A percentile compares a stretch with the other conserved stretches of the same genome.
Evolutionary conservation across 2,797 vertebrate genomes (phyloP).

Genomic region (Siniperca undulata): DNA sequence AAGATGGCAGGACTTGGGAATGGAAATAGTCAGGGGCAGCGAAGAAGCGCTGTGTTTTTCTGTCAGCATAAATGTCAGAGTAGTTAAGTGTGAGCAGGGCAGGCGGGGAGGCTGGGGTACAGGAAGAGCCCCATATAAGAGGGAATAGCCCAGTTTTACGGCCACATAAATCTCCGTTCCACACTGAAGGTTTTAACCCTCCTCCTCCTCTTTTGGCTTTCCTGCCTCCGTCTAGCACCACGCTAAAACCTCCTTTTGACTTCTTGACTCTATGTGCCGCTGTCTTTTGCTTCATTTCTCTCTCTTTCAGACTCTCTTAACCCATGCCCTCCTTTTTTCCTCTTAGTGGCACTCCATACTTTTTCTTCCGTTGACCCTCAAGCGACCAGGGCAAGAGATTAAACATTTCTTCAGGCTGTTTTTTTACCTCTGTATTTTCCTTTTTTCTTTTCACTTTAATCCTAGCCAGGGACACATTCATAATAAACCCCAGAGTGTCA

Average conservation of each 20-base stretch:
- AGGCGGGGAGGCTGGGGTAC: slow-evolving; percentile 51
- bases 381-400: slow-evolving; percentile 9
- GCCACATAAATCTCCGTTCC: slow-evolving; percentile 79
- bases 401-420: slow-evolving; percentile 10
- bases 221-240: slow-evolving; percentile 36
- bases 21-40: slow-evolving; percentile 47
- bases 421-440: background rate
- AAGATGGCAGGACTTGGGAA: slow-evolving; percentile 34
- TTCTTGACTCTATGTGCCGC: slow-evolving; percentile 38
- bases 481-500: background rate
- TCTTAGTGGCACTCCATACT: background rate
- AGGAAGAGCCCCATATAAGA: slow-evolving; percentile 73
- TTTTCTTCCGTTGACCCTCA: slow-evolving; percentile 28
- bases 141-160: slow-evolving; percentile 78
- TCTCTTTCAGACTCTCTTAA: slow-evolving; percentile 46
- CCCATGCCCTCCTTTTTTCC: slow-evolving; percentile 26
- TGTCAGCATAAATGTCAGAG: slow-evolving; percentile 74
- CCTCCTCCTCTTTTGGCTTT: slow-evolving; percentile 53
- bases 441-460: background rate
- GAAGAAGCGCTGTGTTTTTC: slow-evolving; percentile 49
- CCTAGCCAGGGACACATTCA: background rate
- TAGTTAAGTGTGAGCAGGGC: slow-evolving; percentile 59
- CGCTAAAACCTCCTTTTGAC: slow-evolving; percentile 46
- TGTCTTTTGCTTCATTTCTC: slow-evolving; percentile 39
- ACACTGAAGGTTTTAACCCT: slow-evolving; percentile 58